phyloP scores from a whole-genome alignment of 64 coral and sea anemone genomes.

The Actinia tenebrosa region DNA sequence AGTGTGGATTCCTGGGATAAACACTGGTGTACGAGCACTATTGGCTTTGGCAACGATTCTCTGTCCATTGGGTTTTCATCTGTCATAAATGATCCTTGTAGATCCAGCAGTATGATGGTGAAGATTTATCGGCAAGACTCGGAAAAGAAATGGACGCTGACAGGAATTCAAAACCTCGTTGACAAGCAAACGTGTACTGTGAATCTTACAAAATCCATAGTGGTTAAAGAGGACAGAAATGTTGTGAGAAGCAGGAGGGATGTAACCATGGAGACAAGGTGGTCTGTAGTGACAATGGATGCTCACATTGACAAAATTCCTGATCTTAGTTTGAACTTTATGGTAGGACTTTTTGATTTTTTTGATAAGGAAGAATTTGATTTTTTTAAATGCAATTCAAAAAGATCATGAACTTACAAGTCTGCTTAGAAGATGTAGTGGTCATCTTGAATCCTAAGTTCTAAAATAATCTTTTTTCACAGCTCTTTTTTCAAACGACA shows the following conservation, averaged over 20 bases:
- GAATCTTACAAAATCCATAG: constrained; percentile 7
- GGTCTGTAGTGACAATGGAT: not conserved
- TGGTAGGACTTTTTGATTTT: not conserved
- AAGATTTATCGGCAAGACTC: not conserved
- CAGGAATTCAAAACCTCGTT: not conserved
- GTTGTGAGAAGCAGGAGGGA: not conserved
- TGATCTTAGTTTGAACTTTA: not conserved
- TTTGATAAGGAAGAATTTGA: not conserved
- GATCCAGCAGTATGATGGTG: not conserved
- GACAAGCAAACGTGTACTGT: not conserved
- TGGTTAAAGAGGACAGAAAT: not conserved
- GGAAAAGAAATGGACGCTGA: not conserved
- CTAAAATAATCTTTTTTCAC: not conserved
- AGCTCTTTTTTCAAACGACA: not conserved
- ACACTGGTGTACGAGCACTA: constrained; percentile 8
- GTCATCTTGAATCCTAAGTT: too few relatives aligned
- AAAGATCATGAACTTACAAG: not conserved
- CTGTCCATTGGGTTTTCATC: constrained; percentile 18
- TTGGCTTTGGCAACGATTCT: not conserved
- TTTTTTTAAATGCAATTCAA: not conserved
- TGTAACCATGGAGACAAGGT: not conserved
- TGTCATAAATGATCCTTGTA: not conserved
- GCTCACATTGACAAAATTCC: not conserved
- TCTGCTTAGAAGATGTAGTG: too few relatives aligned
- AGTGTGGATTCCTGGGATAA: constrained; percentile 12